Conservation (phyloP, 2,797 vertebrate species). For the Enteromius afrohamiltoni region DNA sequence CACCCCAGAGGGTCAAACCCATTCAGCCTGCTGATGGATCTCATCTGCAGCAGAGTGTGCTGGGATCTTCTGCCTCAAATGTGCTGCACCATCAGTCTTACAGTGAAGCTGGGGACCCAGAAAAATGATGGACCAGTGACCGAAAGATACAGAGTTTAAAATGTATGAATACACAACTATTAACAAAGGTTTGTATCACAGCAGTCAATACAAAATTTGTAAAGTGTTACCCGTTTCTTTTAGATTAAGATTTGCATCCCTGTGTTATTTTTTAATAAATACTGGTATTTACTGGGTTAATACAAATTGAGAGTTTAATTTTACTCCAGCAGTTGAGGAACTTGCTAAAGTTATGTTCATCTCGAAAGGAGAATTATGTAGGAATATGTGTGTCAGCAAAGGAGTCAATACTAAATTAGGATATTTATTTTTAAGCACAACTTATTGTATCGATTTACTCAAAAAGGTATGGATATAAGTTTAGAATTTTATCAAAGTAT, state of each 20-base stretch:
- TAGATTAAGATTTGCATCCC: background rate
- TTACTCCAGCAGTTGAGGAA: background rate
- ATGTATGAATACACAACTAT: background rate
- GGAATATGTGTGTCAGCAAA: background rate
- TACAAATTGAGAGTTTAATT: background rate
- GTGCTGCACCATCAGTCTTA: conserved; percentile 86
- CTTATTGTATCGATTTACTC: background rate
- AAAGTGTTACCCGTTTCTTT: conserved; percentile 67
- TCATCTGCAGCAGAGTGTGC: conserved; percentile 86
- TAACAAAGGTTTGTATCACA: background rate
- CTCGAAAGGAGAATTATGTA: background rate
- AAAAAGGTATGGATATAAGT: background rate
- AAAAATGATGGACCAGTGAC: conserved; percentile 21
- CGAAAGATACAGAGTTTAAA: background rate
- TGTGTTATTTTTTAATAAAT: background rate
- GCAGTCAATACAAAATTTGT: background rate
- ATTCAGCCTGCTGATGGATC: conserved; percentile 94
- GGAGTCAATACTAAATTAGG: background rate
- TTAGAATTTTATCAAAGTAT: background rate
- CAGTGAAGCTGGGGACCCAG: conserved; percentile 61
- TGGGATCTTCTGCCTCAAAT: conserved; percentile 73
- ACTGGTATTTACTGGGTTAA: background rate
- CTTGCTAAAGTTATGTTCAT: background rate
- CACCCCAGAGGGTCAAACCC: conserved; percentile 96
- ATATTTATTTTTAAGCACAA: background rate